These are phyloP conservation scores for Tetragnatha versicolor DNA, from an alignment of 1,140 invertebrate genomes.

Conservation along the genomic window DNA sequence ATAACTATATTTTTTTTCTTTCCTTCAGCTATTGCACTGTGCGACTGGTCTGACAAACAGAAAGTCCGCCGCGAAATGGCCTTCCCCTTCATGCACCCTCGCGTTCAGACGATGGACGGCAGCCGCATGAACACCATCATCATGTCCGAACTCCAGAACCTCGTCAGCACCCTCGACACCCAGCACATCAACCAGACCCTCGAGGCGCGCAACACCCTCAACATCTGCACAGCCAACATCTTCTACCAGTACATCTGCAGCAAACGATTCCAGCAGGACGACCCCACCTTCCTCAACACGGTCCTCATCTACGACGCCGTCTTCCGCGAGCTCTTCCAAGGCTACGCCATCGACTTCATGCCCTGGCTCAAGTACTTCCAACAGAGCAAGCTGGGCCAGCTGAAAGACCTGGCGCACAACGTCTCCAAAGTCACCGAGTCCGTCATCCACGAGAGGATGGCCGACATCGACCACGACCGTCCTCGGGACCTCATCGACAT, in stretches of 20 bases:
- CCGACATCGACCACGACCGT: conserved; percentile 58
- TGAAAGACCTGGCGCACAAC: conserved; percentile 32
- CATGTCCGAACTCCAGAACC: conserved; percentile 55
- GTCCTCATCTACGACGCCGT: conserved; percentile 81
- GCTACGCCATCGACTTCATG: conserved; percentile 86
- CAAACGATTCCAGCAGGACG: conserved; percentile 73
- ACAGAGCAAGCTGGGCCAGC: background rate
- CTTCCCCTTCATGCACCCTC: conserved; percentile 77
- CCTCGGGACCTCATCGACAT: conserved; percentile 59
- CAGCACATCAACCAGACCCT: conserved; percentile 30
- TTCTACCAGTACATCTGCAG: conserved; percentile 86
- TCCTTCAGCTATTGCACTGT: conserved; percentile 80
- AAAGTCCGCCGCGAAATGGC: conserved; percentile 79
- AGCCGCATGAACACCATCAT: conserved; percentile 61
- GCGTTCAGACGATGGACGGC: conserved; percentile 72
- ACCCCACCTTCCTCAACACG: conserved; percentile 73
- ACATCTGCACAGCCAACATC: conserved; percentile 79
- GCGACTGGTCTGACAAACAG: conserved; percentile 84
- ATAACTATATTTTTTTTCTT: no score
- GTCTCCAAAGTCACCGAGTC: conserved; percentile 69
- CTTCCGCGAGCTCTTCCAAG: conserved; percentile 88
- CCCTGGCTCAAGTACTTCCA: conserved; percentile 72
- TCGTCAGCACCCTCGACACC: conserved; percentile 32
- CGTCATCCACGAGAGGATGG: conserved; percentile 68
- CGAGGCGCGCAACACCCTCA: conserved; percentile 72